Evolutionary conservation across 2,888 invertebrate species (phyloP).

Genomic region (Apotomis turbidana): DNA sequence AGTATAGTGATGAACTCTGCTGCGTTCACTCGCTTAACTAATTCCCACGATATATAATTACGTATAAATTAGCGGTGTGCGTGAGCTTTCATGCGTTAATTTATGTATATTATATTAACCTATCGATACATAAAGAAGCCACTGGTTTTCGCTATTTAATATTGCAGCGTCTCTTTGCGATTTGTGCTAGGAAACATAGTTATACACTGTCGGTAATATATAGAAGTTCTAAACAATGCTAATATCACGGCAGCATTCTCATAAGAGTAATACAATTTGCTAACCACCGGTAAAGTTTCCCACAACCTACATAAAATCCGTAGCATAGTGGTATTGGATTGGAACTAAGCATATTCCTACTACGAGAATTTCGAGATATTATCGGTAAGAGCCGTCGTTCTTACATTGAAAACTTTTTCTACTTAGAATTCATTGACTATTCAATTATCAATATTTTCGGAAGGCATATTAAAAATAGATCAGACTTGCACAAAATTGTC

Average conservation of each 20-base stretch:
- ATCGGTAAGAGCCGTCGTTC: too few species aligned
- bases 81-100: neutral
- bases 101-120: too few species aligned
- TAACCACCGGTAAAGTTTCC: conserved; percentile 2
- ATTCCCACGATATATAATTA: neutral
- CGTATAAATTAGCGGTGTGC: neutral
- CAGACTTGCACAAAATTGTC: too few species aligned
- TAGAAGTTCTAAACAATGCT: conserved; percentile 2
- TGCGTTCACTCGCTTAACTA: neutral
- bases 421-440: too few species aligned
- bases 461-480: too few species aligned
- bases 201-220: neutral
- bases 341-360: too few species aligned
- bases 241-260: conserved; percentile 2
- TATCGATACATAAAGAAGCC: too few species aligned
- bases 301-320: neutral
- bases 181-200: neutral
- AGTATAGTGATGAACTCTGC: neutral
- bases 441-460: too few species aligned
- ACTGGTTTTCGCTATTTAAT: too few species aligned
- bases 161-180: too few species aligned
- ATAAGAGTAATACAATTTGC: conserved; percentile 13
- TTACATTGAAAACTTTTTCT: too few species aligned
- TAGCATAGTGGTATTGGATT: neutral
- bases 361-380: too few species aligned